A percentile compares a stretch with the other conserved stretches of the same genome.
Evolutionary conservation across 2,888 invertebrate species (phyloP).

Genomic region (Torymus tubicola): DNA sequence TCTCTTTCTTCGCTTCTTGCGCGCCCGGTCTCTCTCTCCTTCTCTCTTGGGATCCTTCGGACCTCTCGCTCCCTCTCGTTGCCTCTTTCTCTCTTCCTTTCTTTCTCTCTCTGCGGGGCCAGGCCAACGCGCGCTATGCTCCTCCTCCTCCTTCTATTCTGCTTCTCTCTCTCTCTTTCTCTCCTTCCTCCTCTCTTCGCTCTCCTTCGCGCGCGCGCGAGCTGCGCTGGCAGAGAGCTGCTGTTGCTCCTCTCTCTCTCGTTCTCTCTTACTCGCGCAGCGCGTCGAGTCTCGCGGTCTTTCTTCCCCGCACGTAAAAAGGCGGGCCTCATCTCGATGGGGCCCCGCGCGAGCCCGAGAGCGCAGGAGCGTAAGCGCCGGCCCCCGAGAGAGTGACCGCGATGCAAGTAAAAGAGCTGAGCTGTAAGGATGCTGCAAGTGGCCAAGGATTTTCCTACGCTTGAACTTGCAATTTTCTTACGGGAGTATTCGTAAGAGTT

Average conservation of each 20-base stretch:
- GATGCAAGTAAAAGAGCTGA: background rate
- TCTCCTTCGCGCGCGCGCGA: conserved; percentile 29
- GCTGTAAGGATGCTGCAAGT: too few species aligned
- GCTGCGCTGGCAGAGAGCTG: conserved; percentile 6
- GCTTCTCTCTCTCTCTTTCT: conserved; percentile 45
- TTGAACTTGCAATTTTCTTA: too few species aligned
- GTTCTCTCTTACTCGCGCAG: conserved; percentile 33
- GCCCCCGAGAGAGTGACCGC: conserved; percentile 26
- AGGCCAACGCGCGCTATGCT: conserved; percentile 49
- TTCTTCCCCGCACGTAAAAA: conserved; percentile 66
- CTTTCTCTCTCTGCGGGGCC: conserved; percentile 42
- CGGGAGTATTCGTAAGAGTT: too few species aligned
- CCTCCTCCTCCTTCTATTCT: conserved; percentile 57
- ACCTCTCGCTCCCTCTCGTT: conserved; percentile 39
- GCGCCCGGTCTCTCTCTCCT: conserved; percentile 58
- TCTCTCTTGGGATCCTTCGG: conserved; percentile 41
- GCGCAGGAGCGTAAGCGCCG: conserved; percentile 60
- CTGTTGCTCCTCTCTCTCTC: conserved; percentile 28
- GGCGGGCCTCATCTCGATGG: conserved; percentile 66
- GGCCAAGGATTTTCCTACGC: too few species aligned
- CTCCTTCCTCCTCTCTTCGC: conserved; percentile 38
- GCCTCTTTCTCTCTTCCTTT: conserved; percentile 57
- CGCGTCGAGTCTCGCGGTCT: background rate
- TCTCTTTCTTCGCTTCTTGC: conserved; percentile 66
- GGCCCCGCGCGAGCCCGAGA: conserved; percentile 31